A percentile compares a stretch with the other conserved stretches of the same genome.
Conservation (phyloP, 1,140 invertebrate species). For the Lineus longissimus region DNA sequence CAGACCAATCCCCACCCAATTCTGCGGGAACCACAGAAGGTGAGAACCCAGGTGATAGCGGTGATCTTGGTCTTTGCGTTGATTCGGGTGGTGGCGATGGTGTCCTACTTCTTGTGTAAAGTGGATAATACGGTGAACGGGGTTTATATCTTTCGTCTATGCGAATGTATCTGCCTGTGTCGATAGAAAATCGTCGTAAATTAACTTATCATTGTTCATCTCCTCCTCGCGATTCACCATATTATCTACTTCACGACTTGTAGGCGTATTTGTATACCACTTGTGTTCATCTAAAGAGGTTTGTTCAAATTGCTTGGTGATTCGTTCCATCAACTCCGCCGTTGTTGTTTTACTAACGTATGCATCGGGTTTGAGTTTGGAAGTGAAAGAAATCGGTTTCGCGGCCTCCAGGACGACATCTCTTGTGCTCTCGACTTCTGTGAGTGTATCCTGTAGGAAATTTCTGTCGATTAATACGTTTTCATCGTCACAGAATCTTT, state of each 20-base stretch:
- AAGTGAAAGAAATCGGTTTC: neutral
- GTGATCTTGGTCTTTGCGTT: too few relatives aligned
- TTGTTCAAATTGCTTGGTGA: slow-evolving; percentile 7
- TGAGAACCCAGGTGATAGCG: too few relatives aligned
- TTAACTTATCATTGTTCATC: neutral
- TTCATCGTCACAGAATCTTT: neutral
- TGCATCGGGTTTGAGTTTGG: neutral
- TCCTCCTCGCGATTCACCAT: slow-evolving; percentile 2
- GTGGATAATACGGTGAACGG: neutral
- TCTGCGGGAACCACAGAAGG: too few relatives aligned
- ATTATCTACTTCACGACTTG: neutral
- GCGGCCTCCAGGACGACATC: neutral
- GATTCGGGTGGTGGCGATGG: neutral
- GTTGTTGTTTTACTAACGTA: neutral
- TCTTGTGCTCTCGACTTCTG: neutral
- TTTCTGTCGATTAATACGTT: slow-evolving; percentile 4
- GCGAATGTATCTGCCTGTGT: neutral
- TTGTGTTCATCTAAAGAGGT: neutral
- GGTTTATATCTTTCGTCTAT: neutral
- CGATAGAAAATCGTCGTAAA: slow-evolving; percentile 2
- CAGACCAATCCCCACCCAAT: too few relatives aligned
- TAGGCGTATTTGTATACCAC: neutral
- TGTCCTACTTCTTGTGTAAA: neutral
- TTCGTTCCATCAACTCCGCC: neutral
- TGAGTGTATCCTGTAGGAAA: neutral